Evolutionary conservation across 1,140 invertebrate species (phyloP), one percentile per base, ranked within the genome.

Genomic region (Chironomus striatipennis): DNA sequence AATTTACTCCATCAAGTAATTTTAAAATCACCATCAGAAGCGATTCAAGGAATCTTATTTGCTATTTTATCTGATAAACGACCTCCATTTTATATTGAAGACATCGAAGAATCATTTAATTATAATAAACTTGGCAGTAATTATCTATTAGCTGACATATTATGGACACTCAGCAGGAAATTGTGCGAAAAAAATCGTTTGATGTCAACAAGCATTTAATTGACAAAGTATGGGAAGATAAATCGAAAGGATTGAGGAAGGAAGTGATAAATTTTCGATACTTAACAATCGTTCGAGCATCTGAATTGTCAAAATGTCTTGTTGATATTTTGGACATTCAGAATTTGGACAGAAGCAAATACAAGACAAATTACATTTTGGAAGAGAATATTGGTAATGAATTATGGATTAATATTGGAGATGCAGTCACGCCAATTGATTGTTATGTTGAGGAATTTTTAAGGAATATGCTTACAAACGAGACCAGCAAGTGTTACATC

Each of bases 361-460:
- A 70, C 20, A 70, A 70, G 20, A 18, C 65, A 20, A 70, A 70
- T 70, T 70, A 70, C 10, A 18, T 70, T 18, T 21, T 9, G 10
- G 65, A 70, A 21, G 65, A 70, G 6, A 70, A 70, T 20, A 21
- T 70, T 21, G 65, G 17, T 0, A 70, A 21, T 20, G 65, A 70
- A 70, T 70, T 20, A 18, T 73, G n/a, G 10, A 20, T 82, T 34
- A 76, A 78, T 74, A 78, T 82, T 76, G 80, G 80, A 6, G 77
- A 75, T 1, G 76, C 79, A 3, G 10, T 80, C 0, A 80, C 79
- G 0, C 78, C 81, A 3, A 76, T 81, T 73, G 81, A 82, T 74
- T 80, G 74, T 67, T 82, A 81, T 73, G 6, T 81, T 8, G 81
- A 82, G 65, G 73, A 80, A 7, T 74, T 82, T 8, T 70, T 82